These are phyloP conservation scores for Carollia perspicillata DNA, from an alignment of 2,113 vertebrate species.

Conservation along the genomic window DNA sequence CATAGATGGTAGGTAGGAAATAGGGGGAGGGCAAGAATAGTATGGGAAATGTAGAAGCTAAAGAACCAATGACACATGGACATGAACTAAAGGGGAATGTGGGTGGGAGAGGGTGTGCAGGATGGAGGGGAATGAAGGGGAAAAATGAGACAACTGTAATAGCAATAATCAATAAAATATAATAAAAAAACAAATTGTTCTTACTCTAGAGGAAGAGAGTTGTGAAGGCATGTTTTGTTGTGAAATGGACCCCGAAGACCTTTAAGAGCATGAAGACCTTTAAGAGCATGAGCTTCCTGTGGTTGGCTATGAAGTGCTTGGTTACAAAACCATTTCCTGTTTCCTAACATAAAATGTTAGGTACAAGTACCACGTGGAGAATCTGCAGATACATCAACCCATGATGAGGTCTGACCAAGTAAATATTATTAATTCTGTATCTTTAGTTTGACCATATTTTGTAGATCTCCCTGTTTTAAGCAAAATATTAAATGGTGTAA, in stretches of 20 bases:
- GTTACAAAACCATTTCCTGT: constrained; percentile 46
- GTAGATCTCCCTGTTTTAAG: background rate
- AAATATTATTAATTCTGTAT: background rate
- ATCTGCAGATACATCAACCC: background rate
- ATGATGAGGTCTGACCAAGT: background rate
- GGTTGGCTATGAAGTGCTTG: constrained; percentile 15
- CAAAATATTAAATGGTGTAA: background rate
- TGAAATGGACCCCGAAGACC: constrained; percentile 38
- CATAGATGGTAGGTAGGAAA: no score
- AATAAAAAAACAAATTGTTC: constrained; percentile 62
- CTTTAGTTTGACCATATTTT: background rate
- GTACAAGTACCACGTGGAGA: background rate
- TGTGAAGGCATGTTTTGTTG: constrained; percentile 55
- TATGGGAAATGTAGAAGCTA: no score
- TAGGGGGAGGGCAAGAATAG: no score
- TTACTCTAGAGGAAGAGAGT: constrained; percentile 35
- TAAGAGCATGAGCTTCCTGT: constrained; percentile 14
- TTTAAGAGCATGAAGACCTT: constrained; percentile 18
- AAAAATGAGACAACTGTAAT: no score
- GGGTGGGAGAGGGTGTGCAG: no score
- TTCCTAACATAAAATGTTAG: constrained; percentile 42
- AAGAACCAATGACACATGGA: no score
- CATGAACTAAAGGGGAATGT: no score
- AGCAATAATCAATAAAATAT: no score
- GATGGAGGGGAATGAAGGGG: no score